Conservation (phyloP, 2,113 vertebrate species). For the Paracanthobrama guichenoti region DNA sequence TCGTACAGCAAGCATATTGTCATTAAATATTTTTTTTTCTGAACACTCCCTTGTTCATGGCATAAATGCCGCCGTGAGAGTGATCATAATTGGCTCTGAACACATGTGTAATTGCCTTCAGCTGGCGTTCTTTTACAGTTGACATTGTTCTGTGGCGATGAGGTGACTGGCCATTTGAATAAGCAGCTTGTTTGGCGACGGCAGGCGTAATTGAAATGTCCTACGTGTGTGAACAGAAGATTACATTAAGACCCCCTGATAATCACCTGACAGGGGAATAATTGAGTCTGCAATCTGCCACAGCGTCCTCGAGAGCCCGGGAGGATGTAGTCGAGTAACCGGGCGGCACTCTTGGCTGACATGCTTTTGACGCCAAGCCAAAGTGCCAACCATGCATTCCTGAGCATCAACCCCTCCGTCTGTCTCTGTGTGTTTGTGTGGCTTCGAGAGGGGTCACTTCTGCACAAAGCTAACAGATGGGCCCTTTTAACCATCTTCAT, state of each 20-base stretch:
- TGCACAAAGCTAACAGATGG: constrained; percentile 75
- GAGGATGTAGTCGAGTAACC: constrained; percentile 78
- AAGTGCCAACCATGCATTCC: constrained; percentile 75
- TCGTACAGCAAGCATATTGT: constrained; percentile 99
- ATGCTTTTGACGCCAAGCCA: constrained; percentile 71
- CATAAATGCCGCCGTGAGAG: constrained; percentile 92
- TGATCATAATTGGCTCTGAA: constrained; percentile 99
- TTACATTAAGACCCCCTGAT: constrained; percentile 95
- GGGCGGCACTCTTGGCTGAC: constrained; percentile 76
- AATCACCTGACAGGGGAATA: constrained; percentile 98
- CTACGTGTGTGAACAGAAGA: constrained; percentile 93
- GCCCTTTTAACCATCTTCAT: constrained; percentile 32
- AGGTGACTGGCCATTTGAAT: constrained; percentile 92
- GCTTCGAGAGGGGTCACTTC: constrained; percentile 74
- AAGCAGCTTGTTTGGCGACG: constrained; percentile 84
- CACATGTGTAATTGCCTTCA: constrained; percentile 99
- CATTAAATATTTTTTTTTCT: constrained; percentile 98
- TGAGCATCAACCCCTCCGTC: constrained; percentile 45
- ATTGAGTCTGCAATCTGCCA: constrained; percentile 98
- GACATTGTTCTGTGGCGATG: constrained; percentile 92
- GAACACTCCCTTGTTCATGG: constrained; percentile 96
- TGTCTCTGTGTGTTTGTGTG: constrained; percentile 40
- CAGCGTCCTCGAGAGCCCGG: constrained; percentile 82
- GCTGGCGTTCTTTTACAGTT: constrained; percentile 98
- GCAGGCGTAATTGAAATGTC: constrained; percentile 96